These are phyloP conservation scores for Bergia puertoricense DNA, from an alignment of 92 coral and sea anemone genomes.

Conservation along the genomic window DNA sequence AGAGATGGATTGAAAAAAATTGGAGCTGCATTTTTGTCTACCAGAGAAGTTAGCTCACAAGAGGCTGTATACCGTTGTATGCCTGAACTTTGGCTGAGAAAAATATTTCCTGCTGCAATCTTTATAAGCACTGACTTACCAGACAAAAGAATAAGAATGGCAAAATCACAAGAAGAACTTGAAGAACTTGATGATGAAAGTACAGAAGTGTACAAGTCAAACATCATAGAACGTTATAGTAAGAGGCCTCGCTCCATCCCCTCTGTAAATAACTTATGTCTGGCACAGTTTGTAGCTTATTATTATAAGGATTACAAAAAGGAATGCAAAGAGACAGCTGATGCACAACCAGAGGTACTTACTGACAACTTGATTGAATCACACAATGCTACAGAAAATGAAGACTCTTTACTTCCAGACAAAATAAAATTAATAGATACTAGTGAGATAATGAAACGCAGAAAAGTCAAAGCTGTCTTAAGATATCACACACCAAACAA, in stretches of 20 bases:
- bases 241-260: neutral
- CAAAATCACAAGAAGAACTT: conserved; percentile 6
- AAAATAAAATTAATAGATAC: conserved; percentile 43
- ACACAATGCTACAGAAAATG: conserved; percentile 1
- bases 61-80: neutral
- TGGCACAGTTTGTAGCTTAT: neutral
- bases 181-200: conserved; percentile 17
- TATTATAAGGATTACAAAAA: neutral
- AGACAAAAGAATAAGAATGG: neutral
- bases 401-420: conserved; percentile 35
- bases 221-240: neutral
- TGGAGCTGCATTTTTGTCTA: neutral
- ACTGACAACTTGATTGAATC: conserved; percentile 36
- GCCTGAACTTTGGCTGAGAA: neutral
- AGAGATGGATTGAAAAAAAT: neutral
- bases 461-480: conserved; percentile 49
- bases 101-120: neutral
- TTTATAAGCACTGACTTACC: conserved; percentile 2
- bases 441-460: conserved; percentile 52
- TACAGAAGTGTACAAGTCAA: neutral
- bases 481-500: conserved; percentile 46
- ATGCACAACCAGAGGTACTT: neutral
- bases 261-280: neutral
- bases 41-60: conserved; percentile 27
- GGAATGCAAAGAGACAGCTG: neutral